These are phyloP conservation scores for Leucoma salicis DNA, from an alignment of 2,888 invertebrate species.

Conservation along the genomic window DNA sequence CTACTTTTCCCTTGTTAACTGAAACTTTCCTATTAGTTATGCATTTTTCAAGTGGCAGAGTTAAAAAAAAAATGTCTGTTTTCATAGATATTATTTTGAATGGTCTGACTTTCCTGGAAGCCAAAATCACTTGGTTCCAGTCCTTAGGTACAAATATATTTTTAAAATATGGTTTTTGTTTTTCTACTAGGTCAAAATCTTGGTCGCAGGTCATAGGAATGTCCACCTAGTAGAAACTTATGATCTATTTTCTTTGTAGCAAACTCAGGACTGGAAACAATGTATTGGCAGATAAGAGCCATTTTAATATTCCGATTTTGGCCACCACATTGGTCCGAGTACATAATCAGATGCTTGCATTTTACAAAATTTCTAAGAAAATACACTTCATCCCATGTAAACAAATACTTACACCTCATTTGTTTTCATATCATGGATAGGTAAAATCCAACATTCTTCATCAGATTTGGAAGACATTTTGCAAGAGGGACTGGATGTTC, in stretches of 20 bases:
- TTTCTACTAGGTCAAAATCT: conserved; percentile 3
- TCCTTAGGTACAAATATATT: conserved; percentile 9
- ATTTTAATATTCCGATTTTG: conserved; percentile 35
- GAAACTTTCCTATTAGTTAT: conserved; percentile 8
- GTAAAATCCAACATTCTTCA: conserved; percentile 7
- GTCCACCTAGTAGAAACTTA: conserved; percentile 1
- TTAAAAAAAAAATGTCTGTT: conserved; percentile 7
- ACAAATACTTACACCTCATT: conserved; percentile 19
- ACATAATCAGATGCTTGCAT: conserved; percentile 24
- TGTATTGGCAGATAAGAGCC: conserved; percentile 1
- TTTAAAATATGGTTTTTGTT: conserved; percentile 2
- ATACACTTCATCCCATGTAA: conserved; percentile 17
- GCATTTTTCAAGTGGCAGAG: conserved; percentile 5
- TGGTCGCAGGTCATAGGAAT: not conserved
- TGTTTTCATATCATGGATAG: too few species aligned
- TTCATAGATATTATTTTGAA: conserved; percentile 11
- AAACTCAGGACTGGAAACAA: not conserved
- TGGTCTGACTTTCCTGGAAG: conserved; percentile 9
- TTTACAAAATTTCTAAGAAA: conserved; percentile 24
- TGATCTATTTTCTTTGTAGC: not conserved
- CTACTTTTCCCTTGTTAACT: conserved; percentile 6
- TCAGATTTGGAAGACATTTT: conserved; percentile 2
- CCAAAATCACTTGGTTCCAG: conserved; percentile 10
- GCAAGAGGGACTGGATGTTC: not conserved
- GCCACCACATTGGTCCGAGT: conserved; percentile 30